Percentiles rank a stretch among this genome's conserved stretches.
These are phyloP conservation scores for Coboldia fuscipes DNA, from an alignment of 1,140 invertebrate species.

Conservation along the genomic window DNA sequence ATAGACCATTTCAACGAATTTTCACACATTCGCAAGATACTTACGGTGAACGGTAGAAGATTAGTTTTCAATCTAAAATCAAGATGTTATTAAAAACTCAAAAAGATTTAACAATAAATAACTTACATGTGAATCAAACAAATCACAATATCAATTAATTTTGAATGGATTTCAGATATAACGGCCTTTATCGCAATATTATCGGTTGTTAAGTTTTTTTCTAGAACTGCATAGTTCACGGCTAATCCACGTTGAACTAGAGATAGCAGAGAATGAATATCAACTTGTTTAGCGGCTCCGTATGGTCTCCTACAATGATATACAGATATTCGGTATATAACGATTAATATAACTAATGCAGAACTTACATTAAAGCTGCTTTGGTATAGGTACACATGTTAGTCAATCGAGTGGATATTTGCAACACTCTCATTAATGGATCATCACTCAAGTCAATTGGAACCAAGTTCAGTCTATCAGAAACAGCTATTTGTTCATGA, in stretches of 20 bases:
- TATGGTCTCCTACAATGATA: neutral
- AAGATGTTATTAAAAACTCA: neutral
- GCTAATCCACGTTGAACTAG: conserved; percentile 4
- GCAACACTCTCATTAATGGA: conserved; percentile 3
- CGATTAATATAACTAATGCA: neutral
- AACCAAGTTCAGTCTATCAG: neutral
- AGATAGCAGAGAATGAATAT: conserved; percentile 3
- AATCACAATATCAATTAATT: conserved; percentile 2
- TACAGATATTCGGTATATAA: neutral
- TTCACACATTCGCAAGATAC: neutral
- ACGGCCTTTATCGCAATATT: conserved; percentile 4
- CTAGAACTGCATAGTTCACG: conserved; percentile 3
- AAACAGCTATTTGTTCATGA: conserved; percentile 1
- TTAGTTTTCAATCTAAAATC: neutral
- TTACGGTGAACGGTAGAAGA: neutral
- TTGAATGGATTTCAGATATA: conserved; percentile 5
- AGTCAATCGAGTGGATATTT: conserved; percentile 3
- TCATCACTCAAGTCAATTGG: conserved; percentile 2
- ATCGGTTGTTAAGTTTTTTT: conserved; percentile 4
- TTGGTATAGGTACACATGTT: conserved; percentile 3
- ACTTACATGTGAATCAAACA: conserved; percentile 3
- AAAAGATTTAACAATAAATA: neutral
- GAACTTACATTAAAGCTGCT: conserved; percentile 3
- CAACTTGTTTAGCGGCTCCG: conserved; percentile 1
- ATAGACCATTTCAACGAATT: conserved; percentile 1